Percentiles rank a stretch among this genome's conserved stretches.
These are phyloP conservation scores for Mandrillus leucophaeus DNA, from an alignment of 2,113 vertebrate species.

Conservation along the genomic window DNA sequence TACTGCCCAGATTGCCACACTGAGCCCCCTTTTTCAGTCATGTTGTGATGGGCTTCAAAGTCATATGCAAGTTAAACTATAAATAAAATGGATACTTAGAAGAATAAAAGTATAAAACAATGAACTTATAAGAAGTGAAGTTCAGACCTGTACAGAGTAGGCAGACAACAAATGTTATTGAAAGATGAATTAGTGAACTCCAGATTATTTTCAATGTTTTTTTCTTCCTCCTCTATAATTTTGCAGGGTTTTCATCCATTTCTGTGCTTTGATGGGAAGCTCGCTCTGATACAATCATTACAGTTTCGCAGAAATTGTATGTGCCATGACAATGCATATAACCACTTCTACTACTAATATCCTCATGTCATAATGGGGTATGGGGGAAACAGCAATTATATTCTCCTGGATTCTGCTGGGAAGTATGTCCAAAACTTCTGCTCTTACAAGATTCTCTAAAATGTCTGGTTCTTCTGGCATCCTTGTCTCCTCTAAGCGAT, in stretches of 20 bases:
- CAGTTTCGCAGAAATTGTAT: not conserved
- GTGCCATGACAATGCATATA: not conserved
- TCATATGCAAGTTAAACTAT: not conserved
- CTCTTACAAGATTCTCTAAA: not conserved
- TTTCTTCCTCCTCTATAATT: not conserved
- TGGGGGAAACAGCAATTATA: not conserved
- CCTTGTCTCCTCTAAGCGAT: not conserved
- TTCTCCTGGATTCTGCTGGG: not conserved
- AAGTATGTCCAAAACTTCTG: not conserved
- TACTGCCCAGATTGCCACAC: not conserved
- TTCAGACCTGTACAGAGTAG: not conserved
- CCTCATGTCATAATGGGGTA: fast-evolving
- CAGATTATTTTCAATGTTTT: not conserved
- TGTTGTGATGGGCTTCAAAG: not conserved
- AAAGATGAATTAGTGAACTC: not conserved
- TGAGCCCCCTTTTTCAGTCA: not conserved
- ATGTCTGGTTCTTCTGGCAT: not conserved
- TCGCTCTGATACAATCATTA: not conserved
- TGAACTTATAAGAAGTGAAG: not conserved
- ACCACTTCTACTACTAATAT: not conserved
- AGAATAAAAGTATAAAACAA: not conserved
- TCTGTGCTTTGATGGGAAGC: not conserved
- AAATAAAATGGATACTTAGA: not conserved
- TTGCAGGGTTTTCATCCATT: not conserved
- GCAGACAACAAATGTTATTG: not conserved